A percentile compares a stretch with the other conserved stretches of the same genome.
phyloP scores from a whole-genome alignment of 2,888 invertebrate species.

The Craniophora ligustri region DNA sequence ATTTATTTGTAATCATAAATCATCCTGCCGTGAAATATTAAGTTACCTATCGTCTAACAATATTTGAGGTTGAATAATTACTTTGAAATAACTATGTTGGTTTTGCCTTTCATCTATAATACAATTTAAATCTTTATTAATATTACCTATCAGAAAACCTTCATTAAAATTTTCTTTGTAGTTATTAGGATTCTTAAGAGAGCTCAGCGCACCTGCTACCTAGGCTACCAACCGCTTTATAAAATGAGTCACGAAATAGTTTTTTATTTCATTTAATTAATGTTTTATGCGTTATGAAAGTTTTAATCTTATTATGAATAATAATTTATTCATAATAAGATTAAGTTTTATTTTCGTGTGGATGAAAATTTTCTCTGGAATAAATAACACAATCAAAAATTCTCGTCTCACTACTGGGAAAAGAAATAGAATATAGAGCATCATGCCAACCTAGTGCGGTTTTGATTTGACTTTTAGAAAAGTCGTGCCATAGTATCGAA shows the following conservation, averaged over 20 bases:
- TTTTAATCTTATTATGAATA: slow-evolving; percentile 18
- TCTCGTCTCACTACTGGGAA: no score
- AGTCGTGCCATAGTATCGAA: no score
- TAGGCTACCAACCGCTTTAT: slow-evolving; percentile 24
- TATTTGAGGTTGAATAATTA: neutral
- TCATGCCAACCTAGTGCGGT: no score
- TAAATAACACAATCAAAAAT: no score
- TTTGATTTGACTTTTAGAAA: no score
- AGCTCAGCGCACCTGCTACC: slow-evolving; percentile 25
- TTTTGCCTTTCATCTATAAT: neutral
- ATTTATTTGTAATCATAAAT: no score
- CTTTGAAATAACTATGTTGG: neutral
- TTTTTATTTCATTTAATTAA: slow-evolving; percentile 20
- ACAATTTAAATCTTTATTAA: neutral
- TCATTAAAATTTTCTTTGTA: slow-evolving; percentile 16
- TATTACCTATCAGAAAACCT: neutral
- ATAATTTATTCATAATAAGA: no score
- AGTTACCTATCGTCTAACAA: no score
- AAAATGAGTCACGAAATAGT: slow-evolving; percentile 18
- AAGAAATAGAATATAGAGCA: no score
- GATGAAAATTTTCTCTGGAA: no score
- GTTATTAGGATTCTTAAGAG: slow-evolving; percentile 19
- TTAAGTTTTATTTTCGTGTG: no score
- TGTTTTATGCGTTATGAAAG: slow-evolving; percentile 3
- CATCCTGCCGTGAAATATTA: no score